Conservation (phyloP, 2,888 invertebrate species). For the Microplitis deprimator region DNA sequence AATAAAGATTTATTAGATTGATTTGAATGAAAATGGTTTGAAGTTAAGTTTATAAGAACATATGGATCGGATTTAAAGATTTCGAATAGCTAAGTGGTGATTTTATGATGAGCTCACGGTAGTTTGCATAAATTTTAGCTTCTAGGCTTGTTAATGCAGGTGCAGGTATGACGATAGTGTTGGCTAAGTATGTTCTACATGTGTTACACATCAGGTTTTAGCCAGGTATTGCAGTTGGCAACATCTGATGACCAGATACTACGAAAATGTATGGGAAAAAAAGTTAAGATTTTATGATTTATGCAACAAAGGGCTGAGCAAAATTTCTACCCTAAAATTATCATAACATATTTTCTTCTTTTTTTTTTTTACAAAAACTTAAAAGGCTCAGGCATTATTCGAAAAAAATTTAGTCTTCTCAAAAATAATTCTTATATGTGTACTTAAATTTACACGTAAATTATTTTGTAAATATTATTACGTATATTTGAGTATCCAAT, state of each 20-base stretch:
- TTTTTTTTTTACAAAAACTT: no score
- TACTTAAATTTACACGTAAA: no score
- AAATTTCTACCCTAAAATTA: no score
- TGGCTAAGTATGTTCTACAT: slow-evolving; percentile 47
- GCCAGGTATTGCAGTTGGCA: slow-evolving; percentile 49
- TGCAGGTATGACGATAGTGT: slow-evolving; percentile 51
- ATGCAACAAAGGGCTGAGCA: no score
- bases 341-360: no score
- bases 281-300: neutral
- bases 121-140: neutral
- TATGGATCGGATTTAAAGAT: neutral
- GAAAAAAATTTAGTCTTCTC: no score
- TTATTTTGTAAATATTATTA: no score
- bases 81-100: neutral
- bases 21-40: neutral
- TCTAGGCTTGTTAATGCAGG: slow-evolving; percentile 59
- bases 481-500: no score
- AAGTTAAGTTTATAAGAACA: neutral
- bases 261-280: neutral
- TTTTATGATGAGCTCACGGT: neutral
- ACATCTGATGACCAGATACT: no score
- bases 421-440: no score
- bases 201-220: slow-evolving; percentile 56
- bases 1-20: neutral
- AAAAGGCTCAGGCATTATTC: no score